A percentile compares a stretch with the other conserved stretches of the same genome.
Evolutionary conservation across 2,888 invertebrate species (phyloP).

Genomic region (Thera obeliscata): DNA sequence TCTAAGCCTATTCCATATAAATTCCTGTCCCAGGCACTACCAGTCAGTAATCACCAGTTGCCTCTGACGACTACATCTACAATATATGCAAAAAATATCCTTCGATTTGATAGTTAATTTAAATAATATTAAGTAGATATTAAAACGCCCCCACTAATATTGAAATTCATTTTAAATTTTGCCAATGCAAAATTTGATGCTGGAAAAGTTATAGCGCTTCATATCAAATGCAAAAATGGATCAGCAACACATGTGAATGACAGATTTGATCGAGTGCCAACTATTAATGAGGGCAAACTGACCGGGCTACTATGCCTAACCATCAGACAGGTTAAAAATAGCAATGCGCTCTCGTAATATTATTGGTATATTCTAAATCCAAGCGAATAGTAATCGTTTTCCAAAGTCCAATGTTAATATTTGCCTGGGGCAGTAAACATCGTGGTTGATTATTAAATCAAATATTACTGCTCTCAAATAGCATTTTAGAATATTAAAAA

Average conservation of each 20-base stretch:
- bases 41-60: no score
- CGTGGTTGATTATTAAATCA: no score
- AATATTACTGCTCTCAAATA: background rate
- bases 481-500: background rate
- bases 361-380: slow-evolving; percentile 23
- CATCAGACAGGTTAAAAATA: slow-evolving; percentile 47
- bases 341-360: slow-evolving; percentile 32
- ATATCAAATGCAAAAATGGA: slow-evolving; percentile 63
- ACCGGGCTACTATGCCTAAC: slow-evolving; percentile 49
- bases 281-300: slow-evolving; percentile 57
- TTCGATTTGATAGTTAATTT: no score
- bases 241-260: slow-evolving; percentile 58
- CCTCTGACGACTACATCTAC: no score
- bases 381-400: slow-evolving; percentile 21
- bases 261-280: slow-evolving; percentile 65
- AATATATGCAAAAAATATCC: no score
- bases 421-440: no score
- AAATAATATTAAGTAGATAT: background rate
- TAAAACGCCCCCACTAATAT: background rate
- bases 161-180: background rate
- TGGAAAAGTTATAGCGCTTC: slow-evolving; percentile 45
- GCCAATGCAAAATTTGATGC: slow-evolving; percentile 27
- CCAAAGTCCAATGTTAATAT: background rate
- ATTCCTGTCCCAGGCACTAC: no score
- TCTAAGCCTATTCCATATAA: no score